Conservation (phyloP, 2,113 vertebrate genomes). For the Periophthalmus modestus region DNA sequence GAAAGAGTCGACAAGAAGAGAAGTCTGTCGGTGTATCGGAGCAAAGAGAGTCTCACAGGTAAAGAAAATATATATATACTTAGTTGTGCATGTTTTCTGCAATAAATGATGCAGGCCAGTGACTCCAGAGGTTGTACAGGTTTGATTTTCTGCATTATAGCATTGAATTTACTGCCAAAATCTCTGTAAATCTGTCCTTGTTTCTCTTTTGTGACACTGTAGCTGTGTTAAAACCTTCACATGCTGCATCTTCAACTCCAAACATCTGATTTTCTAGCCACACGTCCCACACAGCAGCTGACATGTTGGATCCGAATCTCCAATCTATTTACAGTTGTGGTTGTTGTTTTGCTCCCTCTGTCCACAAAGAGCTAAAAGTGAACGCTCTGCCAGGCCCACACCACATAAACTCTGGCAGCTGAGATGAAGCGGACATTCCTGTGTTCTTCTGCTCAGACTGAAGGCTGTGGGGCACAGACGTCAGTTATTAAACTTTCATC, state of each 20-base stretch:
- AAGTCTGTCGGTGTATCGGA: background rate
- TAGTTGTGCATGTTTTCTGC: too few relatives aligned
- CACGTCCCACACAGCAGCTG: conserved; percentile 18
- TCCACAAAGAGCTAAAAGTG: conserved; percentile 28
- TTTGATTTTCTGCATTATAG: background rate
- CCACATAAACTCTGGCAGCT: conserved; percentile 24
- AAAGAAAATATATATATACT: background rate
- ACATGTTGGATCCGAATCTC: conserved; percentile 13
- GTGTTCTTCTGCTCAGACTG: conserved; percentile 29
- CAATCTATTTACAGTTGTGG: conserved; percentile 29
- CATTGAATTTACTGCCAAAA: background rate
- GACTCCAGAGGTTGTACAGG: too few relatives aligned
- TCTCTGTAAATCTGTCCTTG: too few relatives aligned
- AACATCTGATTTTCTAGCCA: conserved; percentile 10
- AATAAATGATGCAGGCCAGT: too few relatives aligned
- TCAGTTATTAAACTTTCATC: background rate
- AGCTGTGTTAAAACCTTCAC: background rate
- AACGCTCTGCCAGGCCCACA: conserved; percentile 18
- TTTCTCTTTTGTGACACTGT: background rate
- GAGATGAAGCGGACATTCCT: conserved; percentile 31
- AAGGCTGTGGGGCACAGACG: background rate
- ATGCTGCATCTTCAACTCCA: background rate
- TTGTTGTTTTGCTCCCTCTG: conserved; percentile 28
- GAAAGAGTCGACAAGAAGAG: conserved; percentile 2
- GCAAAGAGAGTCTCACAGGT: conserved; percentile 15